A percentile compares a stretch with the other conserved stretches of the same genome.
Conservation (phyloP, 2,797 vertebrate genomes). For the Sebastolobus alascanus region DNA sequence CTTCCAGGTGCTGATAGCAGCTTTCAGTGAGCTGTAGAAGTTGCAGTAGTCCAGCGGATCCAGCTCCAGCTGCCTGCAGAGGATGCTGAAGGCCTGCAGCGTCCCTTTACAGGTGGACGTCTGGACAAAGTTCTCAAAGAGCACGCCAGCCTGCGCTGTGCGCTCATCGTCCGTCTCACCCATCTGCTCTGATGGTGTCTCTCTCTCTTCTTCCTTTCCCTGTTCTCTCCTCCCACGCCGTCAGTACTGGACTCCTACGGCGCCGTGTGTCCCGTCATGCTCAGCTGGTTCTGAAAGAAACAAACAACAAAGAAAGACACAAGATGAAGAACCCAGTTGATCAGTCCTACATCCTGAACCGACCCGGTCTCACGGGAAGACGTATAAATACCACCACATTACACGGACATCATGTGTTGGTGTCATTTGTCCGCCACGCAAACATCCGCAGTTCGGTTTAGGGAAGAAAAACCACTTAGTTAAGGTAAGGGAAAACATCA, state of each 20-base stretch:
- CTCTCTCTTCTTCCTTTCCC: background rate
- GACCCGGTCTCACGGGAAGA: too few species aligned
- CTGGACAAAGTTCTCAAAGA: conserved; percentile 98
- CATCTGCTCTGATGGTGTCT: conserved; percentile 80
- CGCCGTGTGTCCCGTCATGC: conserved; percentile 50
- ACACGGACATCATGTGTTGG: too few species aligned
- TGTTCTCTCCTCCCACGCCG: conserved; percentile 20
- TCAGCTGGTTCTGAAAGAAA: conserved; percentile 65
- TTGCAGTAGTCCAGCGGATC: conserved; percentile 90
- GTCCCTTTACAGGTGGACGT: conserved; percentile 95
- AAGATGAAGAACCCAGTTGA: too few species aligned
- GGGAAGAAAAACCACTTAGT: too few species aligned
- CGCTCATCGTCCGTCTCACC: conserved; percentile 92
- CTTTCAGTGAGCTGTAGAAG: conserved; percentile 93
- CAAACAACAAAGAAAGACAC: background rate
- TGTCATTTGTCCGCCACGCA: too few species aligned
- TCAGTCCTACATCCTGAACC: too few species aligned
- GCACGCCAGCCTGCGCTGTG: conserved; percentile 89
- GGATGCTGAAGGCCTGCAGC: conserved; percentile 95
- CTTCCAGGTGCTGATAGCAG: conserved; percentile 93
- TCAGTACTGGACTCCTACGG: conserved; percentile 26
- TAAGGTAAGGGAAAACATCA: too few species aligned
- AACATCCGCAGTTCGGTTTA: too few species aligned
- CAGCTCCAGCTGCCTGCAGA: conserved; percentile 93
- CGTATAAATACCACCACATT: too few species aligned